Base-by-base conservation (phyloP, 2,888 invertebrate species). In the Caenorhabditis panamensis region DNA sequence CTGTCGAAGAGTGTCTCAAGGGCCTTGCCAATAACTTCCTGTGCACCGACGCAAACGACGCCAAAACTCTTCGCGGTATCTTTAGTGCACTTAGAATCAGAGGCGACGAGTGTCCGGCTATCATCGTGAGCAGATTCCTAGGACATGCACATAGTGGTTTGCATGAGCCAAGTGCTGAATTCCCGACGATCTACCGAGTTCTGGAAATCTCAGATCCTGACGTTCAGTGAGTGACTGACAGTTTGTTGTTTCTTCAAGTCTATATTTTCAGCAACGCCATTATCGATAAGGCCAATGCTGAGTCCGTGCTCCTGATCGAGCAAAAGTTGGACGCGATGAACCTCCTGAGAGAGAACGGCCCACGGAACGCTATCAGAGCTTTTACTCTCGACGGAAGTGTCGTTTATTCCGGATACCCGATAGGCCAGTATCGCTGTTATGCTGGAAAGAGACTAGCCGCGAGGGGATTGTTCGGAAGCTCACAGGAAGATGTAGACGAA, bases 321-420 rank as follows among this genome's bases (percentile, higher is more conserved):
- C 47, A 56, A 1, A 88, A 89, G 28, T 63, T 80, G 5, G 82
- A 86, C 6, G 89, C 89, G 3, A 82, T 88, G 44, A 56, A 79
- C 1, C 22, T 87, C 2, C 86, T 89, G 87, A 79, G 81, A 49
- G 54, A 82, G 41, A 83, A 83, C 83, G 82, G 86, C 8, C 88
- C 88, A 9, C 20, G 8, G 8, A 79, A 87, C 58, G 81, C 72
- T 2, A 9, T n/a, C 0, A 79, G 67, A 59, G 84, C 84, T 9
- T 78, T 73, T 47, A 87, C 88, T 18, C 36, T 73, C 24, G 80
- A 84, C 22, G 79, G 82, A 53, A 82, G 81, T 11, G 77, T 79
- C 26, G 85, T 84, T 22, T 72, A 61, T 37, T 66, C 72, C 8
- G 78, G 77, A 28, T 68, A 56, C 18, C 44, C 51, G 1, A 36